Evolutionary conservation across 1,140 invertebrate species (phyloP).

Genomic region (Reticulitermes speratus): DNA sequence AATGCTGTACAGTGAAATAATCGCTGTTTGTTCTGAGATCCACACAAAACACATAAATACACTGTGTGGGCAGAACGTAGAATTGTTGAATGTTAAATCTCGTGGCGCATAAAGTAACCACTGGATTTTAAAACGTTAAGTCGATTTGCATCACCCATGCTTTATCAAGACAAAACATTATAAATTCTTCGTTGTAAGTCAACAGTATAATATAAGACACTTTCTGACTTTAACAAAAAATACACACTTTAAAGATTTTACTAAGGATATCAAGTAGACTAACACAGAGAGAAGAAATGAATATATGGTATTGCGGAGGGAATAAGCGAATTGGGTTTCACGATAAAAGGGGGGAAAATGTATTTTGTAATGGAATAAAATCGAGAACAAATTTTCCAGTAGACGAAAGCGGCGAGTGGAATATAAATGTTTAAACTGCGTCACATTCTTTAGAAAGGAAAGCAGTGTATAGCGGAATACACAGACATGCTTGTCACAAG

Average conservation of each 20-base stretch:
- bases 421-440: background rate
- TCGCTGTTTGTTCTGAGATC: too few species aligned
- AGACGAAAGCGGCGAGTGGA: background rate
- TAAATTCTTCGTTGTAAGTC: too few species aligned
- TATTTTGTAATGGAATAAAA: background rate
- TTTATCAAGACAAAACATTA: too few species aligned
- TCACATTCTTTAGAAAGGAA: background rate
- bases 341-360: background rate
- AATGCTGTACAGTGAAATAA: too few species aligned
- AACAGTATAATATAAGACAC: background rate
- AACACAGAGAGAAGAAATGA: background rate
- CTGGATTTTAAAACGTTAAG: too few species aligned
- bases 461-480: background rate
- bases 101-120: too few species aligned
- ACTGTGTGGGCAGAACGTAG: too few species aligned
- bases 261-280: too few species aligned
- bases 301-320: background rate
- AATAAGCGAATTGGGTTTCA: background rate
- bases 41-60: too few species aligned
- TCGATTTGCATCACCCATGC: too few species aligned
- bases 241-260: background rate
- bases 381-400: background rate
- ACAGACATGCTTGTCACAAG: background rate
- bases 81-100: too few species aligned
- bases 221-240: background rate